Conservation (phyloP, 2,888 invertebrate species). For the Apocheima hispidaria region DNA sequence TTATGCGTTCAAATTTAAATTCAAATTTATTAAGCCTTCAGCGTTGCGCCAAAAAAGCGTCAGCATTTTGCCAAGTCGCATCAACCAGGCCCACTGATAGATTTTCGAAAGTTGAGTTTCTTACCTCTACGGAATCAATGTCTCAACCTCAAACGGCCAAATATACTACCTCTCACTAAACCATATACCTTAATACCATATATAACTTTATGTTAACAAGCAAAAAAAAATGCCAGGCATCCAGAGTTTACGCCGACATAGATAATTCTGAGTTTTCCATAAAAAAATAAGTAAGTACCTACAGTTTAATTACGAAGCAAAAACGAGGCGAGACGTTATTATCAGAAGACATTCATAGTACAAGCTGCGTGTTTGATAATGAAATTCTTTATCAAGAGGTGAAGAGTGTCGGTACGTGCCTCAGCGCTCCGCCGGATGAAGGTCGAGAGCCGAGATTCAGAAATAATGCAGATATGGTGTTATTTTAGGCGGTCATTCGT, state of each 20-base stretch:
- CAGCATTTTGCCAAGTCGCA: too few relatives aligned
- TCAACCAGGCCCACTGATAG: too few relatives aligned
- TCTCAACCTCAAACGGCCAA: too few relatives aligned
- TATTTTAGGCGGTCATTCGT: conserved; percentile 41
- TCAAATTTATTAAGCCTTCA: too few relatives aligned
- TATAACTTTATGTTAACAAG: conserved; percentile 1
- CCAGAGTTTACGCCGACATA: not conserved
- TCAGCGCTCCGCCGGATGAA: conserved; percentile 49
- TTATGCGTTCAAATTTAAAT: too few relatives aligned
- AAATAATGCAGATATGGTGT: conserved; percentile 33
- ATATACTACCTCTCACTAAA: too few relatives aligned
- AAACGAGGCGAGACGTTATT: conserved; percentile 56
- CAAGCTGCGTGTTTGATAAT: conserved; percentile 69
- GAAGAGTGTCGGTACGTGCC: conserved; percentile 69
- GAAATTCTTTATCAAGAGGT: conserved; percentile 79
- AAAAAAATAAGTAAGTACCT: conserved; percentile 39
- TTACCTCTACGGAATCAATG: too few relatives aligned
- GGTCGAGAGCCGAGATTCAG: conserved; percentile 47
- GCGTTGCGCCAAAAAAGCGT: too few relatives aligned
- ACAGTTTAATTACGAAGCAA: conserved; percentile 48
- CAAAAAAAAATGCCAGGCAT: not conserved
- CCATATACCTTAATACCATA: too few relatives aligned
- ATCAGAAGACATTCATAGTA: conserved; percentile 63
- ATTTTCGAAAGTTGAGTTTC: too few relatives aligned
- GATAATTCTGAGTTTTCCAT: conserved; percentile 23